phyloP scores from a whole-genome alignment of 2,888 invertebrate genomes.

The Steinernema hermaphroditum region DNA sequence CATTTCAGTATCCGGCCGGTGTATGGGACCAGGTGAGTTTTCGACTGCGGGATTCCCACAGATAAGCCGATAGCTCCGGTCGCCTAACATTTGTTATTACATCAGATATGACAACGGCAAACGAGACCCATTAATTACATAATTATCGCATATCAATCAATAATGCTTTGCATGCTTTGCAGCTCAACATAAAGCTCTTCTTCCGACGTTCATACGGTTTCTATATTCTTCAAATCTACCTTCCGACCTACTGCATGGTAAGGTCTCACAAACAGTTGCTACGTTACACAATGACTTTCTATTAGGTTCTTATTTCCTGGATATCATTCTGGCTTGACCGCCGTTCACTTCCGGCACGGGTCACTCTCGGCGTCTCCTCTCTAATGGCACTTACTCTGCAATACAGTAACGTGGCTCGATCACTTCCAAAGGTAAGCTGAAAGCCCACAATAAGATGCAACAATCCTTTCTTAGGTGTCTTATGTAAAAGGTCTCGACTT shows the following conservation, averaged over 20 bases:
- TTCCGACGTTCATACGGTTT: constrained; percentile 64
- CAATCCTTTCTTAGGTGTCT: constrained; percentile 51
- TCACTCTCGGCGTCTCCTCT: constrained; percentile 55
- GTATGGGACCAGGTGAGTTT: constrained; percentile 64
- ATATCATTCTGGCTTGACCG: constrained; percentile 66
- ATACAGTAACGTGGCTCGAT: constrained; percentile 62
- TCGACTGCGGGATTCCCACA: constrained; percentile 17
- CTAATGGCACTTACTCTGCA: constrained; percentile 66
- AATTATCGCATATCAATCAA: background rate
- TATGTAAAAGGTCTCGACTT: constrained; percentile 65
- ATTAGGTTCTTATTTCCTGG: constrained; percentile 64
- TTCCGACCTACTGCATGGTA: constrained; percentile 66
- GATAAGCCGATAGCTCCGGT: too few species aligned
- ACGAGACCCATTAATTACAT: too few species aligned
- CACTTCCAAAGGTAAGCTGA: constrained; percentile 62
- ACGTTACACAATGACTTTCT: background rate
- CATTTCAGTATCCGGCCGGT: constrained; percentile 66
- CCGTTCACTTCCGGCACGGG: constrained; percentile 51
- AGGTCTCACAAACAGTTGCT: background rate
- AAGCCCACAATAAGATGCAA: background rate
- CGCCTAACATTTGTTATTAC: constrained; percentile 21
- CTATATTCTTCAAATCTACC: constrained; percentile 65
- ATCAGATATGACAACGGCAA: too few species aligned
- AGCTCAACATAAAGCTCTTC: constrained; percentile 63
- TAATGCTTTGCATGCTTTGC: constrained; percentile 37